Base-by-base conservation (phyloP, 2,113 vertebrate genomes). In the Stictonetta naevosa region DNA sequence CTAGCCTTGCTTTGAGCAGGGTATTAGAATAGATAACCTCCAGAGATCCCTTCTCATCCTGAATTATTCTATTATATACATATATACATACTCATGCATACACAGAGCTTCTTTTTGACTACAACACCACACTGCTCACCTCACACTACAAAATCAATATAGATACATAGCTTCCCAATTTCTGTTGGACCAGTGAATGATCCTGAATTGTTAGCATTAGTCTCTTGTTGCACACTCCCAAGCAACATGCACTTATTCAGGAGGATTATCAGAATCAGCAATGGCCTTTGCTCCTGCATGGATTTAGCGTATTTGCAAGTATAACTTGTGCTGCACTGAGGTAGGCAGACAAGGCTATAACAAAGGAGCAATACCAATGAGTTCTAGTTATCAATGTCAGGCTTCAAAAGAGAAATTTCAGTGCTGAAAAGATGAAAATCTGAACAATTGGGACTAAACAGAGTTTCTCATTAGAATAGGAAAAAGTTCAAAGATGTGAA, bases 331-430 rank as follows among this genome's bases (percentile, higher is more conserved):
- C 73, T 56, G 52, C 29, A 56, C 8, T 38, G 53, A 91, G 81
- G 34, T 0, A 88, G 82, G 60, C 29, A 59, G 52, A 97, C 86
- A 92, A 68, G 73, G 56, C 48, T 64, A 1, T 72, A 38, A 95
- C 88, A 93, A 89, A 96, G 73, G 11, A 91, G 77, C 71, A 89
- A 95, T 79, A 82, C 58, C 91, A 84, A 69, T 64, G 75, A 92
- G 69, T 31, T 60, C 84, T 89, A 77, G 77, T 89, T 84, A 89
- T 91, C 96, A 89, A 68, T 58, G 86, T 79, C 91, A 92, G 62
- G 71, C 53, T 92, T 91, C 83, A 85, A 50, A 91, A 85, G 38
- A 87, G 73, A 82, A 63, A 64, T 79, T 89, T 91, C 64, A 60
- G 15, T 2, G 29, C 62, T 53, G 48, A 36, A 38, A 94, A 89